Evolutionary conservation across 2,888 invertebrate genomes (phyloP).

Genomic region (Dryomyza anilis): DNA sequence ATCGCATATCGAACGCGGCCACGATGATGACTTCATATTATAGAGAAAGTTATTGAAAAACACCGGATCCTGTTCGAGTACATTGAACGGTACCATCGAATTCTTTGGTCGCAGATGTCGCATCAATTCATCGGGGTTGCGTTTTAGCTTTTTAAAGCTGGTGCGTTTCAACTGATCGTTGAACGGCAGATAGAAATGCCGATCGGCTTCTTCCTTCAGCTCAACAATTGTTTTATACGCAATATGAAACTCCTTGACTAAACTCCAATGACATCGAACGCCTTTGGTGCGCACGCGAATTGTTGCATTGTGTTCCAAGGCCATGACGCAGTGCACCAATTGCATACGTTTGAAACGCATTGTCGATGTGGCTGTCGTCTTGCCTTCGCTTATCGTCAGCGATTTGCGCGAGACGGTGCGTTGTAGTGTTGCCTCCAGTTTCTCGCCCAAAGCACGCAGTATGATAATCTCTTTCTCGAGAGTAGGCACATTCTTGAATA

Average conservation of each 20-base stretch:
- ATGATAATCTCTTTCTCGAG: slow-evolving; percentile 50
- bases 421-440: slow-evolving; percentile 46
- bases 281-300: neutral
- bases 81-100: slow-evolving; percentile 42
- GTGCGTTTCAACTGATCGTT: slow-evolving; percentile 45
- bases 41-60: slow-evolving; percentile 49
- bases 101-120: slow-evolving; percentile 43
- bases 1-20: neutral
- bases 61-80: slow-evolving; percentile 53
- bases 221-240: slow-evolving; percentile 48
- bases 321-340: neutral
- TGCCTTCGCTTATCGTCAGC: neutral
- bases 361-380: neutral
- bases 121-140: slow-evolving; percentile 47
- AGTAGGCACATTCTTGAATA: slow-evolving; percentile 49
- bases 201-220: slow-evolving; percentile 44
- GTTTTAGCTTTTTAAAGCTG: slow-evolving; percentile 46
- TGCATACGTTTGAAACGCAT: neutral
- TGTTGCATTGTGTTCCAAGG: neutral
- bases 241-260: slow-evolving; percentile 47
- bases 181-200: slow-evolving; percentile 47
- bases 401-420: slow-evolving; percentile 26
- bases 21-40: slow-evolving; percentile 4
- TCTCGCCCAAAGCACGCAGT: slow-evolving; percentile 46
- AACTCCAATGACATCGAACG: slow-evolving; percentile 26